Evolutionary conservation across 2,888 invertebrate genomes (phyloP).

Genomic region (Lochmaea capreae): DNA sequence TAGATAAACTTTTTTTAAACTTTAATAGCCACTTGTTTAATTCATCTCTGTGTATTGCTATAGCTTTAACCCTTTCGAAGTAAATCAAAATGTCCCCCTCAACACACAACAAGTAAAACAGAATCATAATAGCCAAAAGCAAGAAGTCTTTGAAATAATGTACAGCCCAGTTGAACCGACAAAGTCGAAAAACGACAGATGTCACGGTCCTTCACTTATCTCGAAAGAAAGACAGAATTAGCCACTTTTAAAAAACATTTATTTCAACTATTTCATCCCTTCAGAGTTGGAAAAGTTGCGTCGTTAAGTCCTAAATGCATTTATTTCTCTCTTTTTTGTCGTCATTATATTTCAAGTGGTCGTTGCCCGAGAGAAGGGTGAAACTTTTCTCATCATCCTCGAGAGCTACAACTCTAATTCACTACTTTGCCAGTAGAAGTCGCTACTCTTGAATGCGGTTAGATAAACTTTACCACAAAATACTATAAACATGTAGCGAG

Average conservation of each 20-base stretch:
- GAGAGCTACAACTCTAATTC: constrained; percentile 35
- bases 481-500: constrained; percentile 34
- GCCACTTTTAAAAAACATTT: constrained; percentile 21
- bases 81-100: too few species aligned
- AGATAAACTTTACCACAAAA: constrained; percentile 33
- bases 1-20: too few species aligned
- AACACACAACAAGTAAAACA: not conserved
- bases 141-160: too few species aligned
- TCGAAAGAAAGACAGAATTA: constrained; percentile 11
- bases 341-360: constrained; percentile 37
- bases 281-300: constrained; percentile 16
- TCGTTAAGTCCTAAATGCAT: constrained; percentile 33
- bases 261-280: constrained; percentile 25
- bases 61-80: too few species aligned
- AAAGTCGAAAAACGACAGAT: not conserved
- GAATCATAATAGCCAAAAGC: not conserved
- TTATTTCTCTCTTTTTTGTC: constrained; percentile 33
- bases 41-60: too few species aligned
- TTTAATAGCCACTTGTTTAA: too few species aligned
- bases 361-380: constrained; percentile 32
- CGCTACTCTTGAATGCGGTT: constrained; percentile 29
- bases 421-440: constrained; percentile 29
- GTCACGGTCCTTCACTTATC: not conserved
- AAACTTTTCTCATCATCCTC: constrained; percentile 36
- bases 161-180: not conserved